Percentiles rank a stretch among this genome's conserved stretches.
These are phyloP conservation scores for Notechis scutatus DNA, from an alignment of 2,113 vertebrate genomes.

Conservation along the genomic window DNA sequence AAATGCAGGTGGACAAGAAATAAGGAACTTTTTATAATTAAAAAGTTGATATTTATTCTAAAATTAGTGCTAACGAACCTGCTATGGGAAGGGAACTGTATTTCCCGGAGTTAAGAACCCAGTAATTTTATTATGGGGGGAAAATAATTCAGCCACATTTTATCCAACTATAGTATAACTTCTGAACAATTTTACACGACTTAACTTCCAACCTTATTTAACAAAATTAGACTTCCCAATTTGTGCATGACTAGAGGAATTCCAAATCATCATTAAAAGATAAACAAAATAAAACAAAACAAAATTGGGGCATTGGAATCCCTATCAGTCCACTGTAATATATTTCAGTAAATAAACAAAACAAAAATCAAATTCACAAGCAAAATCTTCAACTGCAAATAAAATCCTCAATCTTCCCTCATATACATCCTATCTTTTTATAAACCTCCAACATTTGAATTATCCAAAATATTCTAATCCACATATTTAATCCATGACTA, in stretches of 20 bases:
- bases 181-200: background rate
- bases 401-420: background rate
- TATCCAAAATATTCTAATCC: background rate
- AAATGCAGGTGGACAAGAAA: background rate
- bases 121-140: background rate
- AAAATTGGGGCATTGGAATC: background rate
- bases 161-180: too few species aligned
- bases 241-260: background rate
- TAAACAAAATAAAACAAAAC: background rate
- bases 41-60: background rate
- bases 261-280: too few species aligned
- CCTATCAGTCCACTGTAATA: background rate
- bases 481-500: background rate
- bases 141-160: background rate
- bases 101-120: background rate
- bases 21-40: background rate
- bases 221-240: background rate
- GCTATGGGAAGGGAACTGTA: background rate
- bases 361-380: background rate
- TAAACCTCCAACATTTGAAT: background rate
- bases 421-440: background rate
- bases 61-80: background rate
- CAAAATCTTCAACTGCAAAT: background rate
- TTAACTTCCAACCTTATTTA: background rate
- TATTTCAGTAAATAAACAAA: background rate